phyloP scores from a whole-genome alignment of 2,888 invertebrate genomes.

The Harpalus rufipes region DNA sequence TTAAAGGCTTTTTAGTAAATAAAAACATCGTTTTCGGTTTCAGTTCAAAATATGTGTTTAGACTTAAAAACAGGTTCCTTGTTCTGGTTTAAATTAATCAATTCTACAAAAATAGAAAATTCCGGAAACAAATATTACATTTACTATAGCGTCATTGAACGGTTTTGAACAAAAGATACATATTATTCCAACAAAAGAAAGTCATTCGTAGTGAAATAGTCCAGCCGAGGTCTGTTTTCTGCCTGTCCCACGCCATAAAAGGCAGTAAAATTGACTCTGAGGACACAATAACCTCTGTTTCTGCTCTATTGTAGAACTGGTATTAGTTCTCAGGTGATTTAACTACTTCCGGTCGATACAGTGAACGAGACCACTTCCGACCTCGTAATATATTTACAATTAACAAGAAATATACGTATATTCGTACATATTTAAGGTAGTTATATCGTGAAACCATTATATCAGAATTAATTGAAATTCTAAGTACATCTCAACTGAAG shows the following conservation, averaged over 20 bases:
- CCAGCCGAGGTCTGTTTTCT: slow-evolving; percentile 20
- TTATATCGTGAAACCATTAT: too few relatives aligned
- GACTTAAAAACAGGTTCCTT: too few relatives aligned
- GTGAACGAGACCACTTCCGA: slow-evolving; percentile 21
- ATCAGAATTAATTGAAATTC: too few relatives aligned
- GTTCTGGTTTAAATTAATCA: too few relatives aligned
- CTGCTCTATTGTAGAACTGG: slow-evolving; percentile 19
- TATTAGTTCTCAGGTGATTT: slow-evolving; percentile 32
- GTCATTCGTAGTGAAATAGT: slow-evolving; percentile 26
- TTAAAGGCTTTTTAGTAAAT: too few relatives aligned
- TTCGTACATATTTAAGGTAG: neutral
- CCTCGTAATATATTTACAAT: neutral
- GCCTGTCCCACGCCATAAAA: slow-evolving; percentile 49
- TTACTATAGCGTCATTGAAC: neutral
- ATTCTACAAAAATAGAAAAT: too few relatives aligned
- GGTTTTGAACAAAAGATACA: slow-evolving; percentile 36
- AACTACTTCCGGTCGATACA: slow-evolving; percentile 30
- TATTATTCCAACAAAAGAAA: slow-evolving; percentile 37
- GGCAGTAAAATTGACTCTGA: slow-evolving; percentile 30
- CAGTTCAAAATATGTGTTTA: too few relatives aligned
- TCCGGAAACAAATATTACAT: neutral
- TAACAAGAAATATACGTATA: neutral
- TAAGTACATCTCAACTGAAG: too few relatives aligned
- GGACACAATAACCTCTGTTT: slow-evolving; percentile 47
- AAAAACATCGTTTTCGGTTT: too few relatives aligned